Base-by-base conservation (phyloP, 2,888 invertebrate genomes). In the Crocallis elinguaria region DNA sequence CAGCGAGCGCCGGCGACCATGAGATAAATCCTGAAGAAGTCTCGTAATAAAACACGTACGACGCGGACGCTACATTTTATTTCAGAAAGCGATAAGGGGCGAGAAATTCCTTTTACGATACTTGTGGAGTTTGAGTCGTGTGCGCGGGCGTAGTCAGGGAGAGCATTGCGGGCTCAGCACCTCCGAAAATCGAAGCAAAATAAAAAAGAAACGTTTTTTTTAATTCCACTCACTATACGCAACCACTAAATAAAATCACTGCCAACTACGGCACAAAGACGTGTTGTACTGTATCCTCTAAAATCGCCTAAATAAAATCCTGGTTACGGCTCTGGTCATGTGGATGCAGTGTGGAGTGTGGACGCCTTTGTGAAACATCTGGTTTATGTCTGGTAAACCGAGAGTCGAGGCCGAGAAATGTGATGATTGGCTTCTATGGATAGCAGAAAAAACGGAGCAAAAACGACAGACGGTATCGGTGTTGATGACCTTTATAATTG, bases 41-140 rank as follows among this genome's bases (percentile, higher is more conserved):
- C 82, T 75, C 75, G 85, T 88, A 90, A 90, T 90, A 89, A 89
- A 90, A 89, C 88, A 89, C 89, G 88, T 87, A 85, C 86, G 84
- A 80, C 72, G 84, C 78, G 78, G 72, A 79, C 83, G 86, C 84
- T 87, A 88, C 89, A 88, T 90, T 89, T 90, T 90, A 91, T 91
- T 91, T 89, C 86, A 81, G 84, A 85, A 88, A 85, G 88, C 88
- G 89, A 90, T 91, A 90, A 89, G 89, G 84, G 86, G 82, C 83
- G 82, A 86, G 88, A 88, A 87, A 88, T 88, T 89, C 85, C 84
- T 86, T 90, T 88, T 87, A 89, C 89, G 86, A 84, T 84, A 82
- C 84, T 79, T 80, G 80, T 67, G 79, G 82, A 77, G 75, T 77
- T 69, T 56, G 71, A 72, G 74, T 66, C 70, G 66, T 70, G 75